Evolutionary conservation across 2,888 invertebrate species (phyloP), one percentile per base, ranked within the genome.

Genomic region (Dynastes grantii): DNA sequence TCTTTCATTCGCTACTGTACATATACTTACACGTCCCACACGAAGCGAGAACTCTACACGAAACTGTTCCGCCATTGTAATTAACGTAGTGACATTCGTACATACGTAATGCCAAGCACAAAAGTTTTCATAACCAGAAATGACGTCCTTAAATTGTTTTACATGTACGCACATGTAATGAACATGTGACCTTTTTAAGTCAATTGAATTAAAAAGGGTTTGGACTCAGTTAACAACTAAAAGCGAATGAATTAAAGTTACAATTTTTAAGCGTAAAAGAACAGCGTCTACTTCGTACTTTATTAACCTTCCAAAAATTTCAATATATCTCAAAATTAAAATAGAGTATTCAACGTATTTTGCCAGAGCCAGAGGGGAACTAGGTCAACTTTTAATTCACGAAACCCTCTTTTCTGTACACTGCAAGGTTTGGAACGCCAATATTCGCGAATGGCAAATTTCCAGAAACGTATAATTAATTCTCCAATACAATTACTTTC

Each of bases 331-430:
- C 32, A 27, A 27, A 63, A 63, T 22, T 63, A 63, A 63, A 63
- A 32, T 63, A 63, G 32, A 63, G 13, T 63, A 63, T 63, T 63
- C 63, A 45, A 9, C 11, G 45, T 32, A 63, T 32, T 55, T 55
- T 63, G 61, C 16, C 61, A 61, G 27, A 61, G 32, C 5, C 32
- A 32, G 32, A 27, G 29, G 11, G 22, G 32, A 63, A 27, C 11
- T 63, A 63, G 63, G 32, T 63, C 63, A 63, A 63, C 63, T 63
- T 63, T 63, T 32, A 63, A 63, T 63, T 63, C 32, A 32, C 63
- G 22, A 61, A 61, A 61, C 61, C 22, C 29, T 61, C 61, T 22
- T 61, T n/a, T 61, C 61, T 22, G 29, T 27, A 1, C 2, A 29
- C 5, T 0, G 32, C 32, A 32, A 4, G 4, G 32, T 32, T 32